phyloP scores from a whole-genome alignment of 92 coral and sea anemone species.

The Zoanthus sociatus region DNA sequence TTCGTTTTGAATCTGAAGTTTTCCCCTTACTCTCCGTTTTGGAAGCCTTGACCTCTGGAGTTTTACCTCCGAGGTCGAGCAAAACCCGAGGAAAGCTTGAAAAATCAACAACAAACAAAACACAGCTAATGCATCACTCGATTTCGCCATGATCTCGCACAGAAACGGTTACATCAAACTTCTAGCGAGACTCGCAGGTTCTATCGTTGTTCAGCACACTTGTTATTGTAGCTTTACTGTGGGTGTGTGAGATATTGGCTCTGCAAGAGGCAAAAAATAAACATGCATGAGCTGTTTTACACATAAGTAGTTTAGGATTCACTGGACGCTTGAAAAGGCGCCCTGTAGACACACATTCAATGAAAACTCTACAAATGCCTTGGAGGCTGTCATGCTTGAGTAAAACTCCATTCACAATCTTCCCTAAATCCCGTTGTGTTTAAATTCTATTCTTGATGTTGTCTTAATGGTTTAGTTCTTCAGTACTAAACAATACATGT shows the following conservation, averaged over 20 bases:
- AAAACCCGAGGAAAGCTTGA: background rate
- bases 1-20: conserved; percentile 21
- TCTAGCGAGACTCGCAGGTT: background rate
- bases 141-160: conserved; percentile 22
- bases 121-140: conserved; percentile 3
- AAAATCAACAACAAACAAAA: conserved; percentile 14
- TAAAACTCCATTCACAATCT: conserved; percentile 23
- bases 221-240: conserved; percentile 7
- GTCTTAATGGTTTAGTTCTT: background rate
- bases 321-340: conserved; percentile 16
- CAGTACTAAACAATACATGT: conserved; percentile 16
- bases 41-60: conserved; percentile 32
- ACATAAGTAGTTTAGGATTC: conserved; percentile 31
- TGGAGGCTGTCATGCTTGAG: conserved; percentile 14
- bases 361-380: conserved; percentile 31
- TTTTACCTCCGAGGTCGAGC: conserved; percentile 27
- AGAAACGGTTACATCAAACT: background rate
- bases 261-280: conserved; percentile 44
- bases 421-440: conserved; percentile 30
- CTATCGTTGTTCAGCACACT: background rate
- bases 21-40: conserved; percentile 1
- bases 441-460: conserved; percentile 38
- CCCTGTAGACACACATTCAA: conserved; percentile 25
- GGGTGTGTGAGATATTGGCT: conserved; percentile 23
- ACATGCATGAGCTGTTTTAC: conserved; percentile 37